Conservation (phyloP, 2,888 invertebrate genomes). For the Hydropsyche betteni region DNA sequence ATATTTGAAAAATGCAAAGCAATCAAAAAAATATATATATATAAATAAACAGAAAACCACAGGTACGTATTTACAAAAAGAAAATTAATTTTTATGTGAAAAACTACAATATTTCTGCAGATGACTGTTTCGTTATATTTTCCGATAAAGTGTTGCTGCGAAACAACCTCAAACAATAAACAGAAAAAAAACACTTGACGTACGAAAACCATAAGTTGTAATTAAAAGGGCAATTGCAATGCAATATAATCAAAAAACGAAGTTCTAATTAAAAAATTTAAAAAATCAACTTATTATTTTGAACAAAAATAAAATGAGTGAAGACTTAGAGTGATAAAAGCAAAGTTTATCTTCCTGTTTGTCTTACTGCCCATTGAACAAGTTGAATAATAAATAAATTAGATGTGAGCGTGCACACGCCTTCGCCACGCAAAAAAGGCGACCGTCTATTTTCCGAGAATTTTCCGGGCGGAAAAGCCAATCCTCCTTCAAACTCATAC, state of each 20-base stretch:
- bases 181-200: not conserved
- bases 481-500: too few relatives aligned
- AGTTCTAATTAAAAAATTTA: not conserved
- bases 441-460: slow-evolving; percentile 25
- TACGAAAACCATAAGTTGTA: not conserved
- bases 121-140: slow-evolving; percentile 45
- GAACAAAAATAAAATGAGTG: not conserved
- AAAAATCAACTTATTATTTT: not conserved
- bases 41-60: too few relatives aligned
- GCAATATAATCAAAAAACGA: not conserved
- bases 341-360: slow-evolving; percentile 28
- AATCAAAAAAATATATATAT: too few relatives aligned
- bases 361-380: slow-evolving; percentile 26
- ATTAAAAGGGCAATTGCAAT: too few relatives aligned
- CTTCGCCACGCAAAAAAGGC: slow-evolving; percentile 15
- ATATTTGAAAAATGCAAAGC: too few relatives aligned
- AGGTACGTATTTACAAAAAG: too few relatives aligned
- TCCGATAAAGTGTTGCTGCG: slow-evolving; percentile 42
- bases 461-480: slow-evolving; percentile 22
- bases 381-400: slow-evolving; percentile 37
- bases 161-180: not conserved
- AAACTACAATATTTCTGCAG: slow-evolving; percentile 24
- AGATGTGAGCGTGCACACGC: slow-evolving; percentile 4
- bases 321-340: not conserved
- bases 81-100: too few relatives aligned